Conservation (phyloP, 2,888 invertebrate genomes). For the Limnephilus auricula region DNA sequence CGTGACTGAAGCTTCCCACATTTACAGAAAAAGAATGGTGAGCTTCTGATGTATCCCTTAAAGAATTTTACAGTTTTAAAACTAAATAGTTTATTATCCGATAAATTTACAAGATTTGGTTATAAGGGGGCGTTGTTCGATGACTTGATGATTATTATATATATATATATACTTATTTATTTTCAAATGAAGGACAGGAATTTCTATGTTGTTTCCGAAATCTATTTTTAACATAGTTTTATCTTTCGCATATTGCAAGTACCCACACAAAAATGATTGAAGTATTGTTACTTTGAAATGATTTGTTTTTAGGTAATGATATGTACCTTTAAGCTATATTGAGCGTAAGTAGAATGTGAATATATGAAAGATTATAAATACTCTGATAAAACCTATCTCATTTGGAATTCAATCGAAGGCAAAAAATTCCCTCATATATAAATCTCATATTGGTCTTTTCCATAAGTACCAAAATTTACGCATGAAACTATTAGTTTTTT, state of each 20-base stretch:
- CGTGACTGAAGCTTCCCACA: constrained; percentile 52
- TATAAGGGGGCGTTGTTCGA: neutral
- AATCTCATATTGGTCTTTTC: neutral
- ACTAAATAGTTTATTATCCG: neutral
- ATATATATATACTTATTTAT: too few relatives aligned
- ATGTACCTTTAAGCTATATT: neutral
- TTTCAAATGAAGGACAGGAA: neutral
- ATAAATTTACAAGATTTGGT: neutral
- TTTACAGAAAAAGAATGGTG: constrained; percentile 55
- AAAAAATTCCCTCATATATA: neutral
- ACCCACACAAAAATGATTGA: neutral
- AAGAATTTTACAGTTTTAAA: neutral
- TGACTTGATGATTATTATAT: neutral
- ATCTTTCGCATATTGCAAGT: neutral
- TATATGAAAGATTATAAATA: neutral
- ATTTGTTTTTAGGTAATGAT: neutral
- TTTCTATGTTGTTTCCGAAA: neutral
- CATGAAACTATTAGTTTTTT: too few relatives aligned
- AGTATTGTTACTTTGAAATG: neutral
- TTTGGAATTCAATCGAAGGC: too few relatives aligned
- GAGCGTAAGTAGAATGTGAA: neutral
- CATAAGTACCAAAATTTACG: too few relatives aligned
- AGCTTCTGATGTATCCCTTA: neutral
- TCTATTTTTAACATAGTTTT: neutral
- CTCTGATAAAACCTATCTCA: too few relatives aligned